A percentile compares a stretch with the other conserved stretches of the same genome.
These are phyloP conservation scores for Limnodromus scolopaceus DNA, from an alignment of 2,797 vertebrate species.

Conservation along the genomic window DNA sequence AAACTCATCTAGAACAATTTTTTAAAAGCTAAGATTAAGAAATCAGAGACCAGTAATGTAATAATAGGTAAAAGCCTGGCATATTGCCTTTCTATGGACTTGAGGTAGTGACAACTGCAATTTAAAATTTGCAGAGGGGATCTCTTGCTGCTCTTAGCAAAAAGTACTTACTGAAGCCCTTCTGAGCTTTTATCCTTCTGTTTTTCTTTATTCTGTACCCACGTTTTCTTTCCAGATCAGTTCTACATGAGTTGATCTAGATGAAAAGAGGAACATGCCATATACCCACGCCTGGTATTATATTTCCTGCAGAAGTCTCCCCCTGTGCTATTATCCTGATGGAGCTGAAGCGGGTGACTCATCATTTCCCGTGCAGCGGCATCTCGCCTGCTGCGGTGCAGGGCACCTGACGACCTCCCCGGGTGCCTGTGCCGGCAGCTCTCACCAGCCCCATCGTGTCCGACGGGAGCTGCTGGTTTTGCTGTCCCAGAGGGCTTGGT, in stretches of 20 bases:
- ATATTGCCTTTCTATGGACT: background rate
- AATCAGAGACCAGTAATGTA: background rate
- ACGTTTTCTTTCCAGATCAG: background rate
- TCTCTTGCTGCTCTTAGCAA: background rate
- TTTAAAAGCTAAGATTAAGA: background rate
- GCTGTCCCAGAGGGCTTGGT: background rate
- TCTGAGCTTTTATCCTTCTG: background rate
- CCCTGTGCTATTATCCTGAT: background rate
- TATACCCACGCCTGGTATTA: background rate
- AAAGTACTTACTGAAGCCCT: background rate
- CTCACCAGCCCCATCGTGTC: fast-evolving
- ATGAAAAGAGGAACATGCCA: background rate
- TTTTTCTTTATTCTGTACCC: background rate
- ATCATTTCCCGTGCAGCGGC: background rate
- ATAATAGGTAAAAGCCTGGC: background rate
- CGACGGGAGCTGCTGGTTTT: background rate
- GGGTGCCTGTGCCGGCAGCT: background rate
- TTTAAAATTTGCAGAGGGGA: background rate
- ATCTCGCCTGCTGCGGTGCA: fast-evolving
- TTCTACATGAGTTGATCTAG: background rate
- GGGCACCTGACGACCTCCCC: background rate
- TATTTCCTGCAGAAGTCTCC: background rate
- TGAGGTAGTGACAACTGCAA: fast-evolving
- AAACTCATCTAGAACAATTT: background rate
- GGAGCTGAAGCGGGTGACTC: background rate